Conservation (phyloP, 1,140 invertebrate species). For the Acyrthosiphon pisum region DNA sequence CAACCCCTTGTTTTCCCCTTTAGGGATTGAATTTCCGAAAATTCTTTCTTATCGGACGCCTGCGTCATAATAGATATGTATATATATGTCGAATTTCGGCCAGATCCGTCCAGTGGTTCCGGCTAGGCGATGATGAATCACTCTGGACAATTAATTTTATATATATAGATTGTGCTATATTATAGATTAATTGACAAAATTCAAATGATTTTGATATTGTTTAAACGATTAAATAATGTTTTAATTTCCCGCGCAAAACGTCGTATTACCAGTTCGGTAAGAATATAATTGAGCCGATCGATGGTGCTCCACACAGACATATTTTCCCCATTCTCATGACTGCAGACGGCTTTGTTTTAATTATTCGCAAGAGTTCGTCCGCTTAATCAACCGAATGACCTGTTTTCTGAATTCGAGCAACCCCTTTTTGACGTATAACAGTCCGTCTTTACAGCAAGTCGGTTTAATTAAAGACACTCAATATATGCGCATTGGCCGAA, state of each 20-base stretch:
- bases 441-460: background rate
- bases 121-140: too few species aligned
- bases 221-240: background rate
- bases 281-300: background rate
- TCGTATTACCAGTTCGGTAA: background rate
- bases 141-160: too few species aligned
- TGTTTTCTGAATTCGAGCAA: background rate
- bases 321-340: background rate
- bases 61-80: too few species aligned
- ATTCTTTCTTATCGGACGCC: too few species aligned
- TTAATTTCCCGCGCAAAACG: background rate
- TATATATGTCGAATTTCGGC: too few species aligned
- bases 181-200: background rate
- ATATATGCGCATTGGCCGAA: background rate
- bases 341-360: background rate
- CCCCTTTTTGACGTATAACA: background rate
- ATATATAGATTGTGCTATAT: background rate
- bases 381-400: constrained; percentile 10
- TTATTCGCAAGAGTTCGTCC: background rate
- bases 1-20: too few species aligned
- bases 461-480: background rate
- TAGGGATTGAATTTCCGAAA: too few species aligned
- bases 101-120: too few species aligned
- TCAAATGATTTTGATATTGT: background rate
- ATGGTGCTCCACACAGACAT: background rate